Evolutionary conservation across 2,797 vertebrate genomes (phyloP).

Genomic region (Cyclura pinguis): DNA sequence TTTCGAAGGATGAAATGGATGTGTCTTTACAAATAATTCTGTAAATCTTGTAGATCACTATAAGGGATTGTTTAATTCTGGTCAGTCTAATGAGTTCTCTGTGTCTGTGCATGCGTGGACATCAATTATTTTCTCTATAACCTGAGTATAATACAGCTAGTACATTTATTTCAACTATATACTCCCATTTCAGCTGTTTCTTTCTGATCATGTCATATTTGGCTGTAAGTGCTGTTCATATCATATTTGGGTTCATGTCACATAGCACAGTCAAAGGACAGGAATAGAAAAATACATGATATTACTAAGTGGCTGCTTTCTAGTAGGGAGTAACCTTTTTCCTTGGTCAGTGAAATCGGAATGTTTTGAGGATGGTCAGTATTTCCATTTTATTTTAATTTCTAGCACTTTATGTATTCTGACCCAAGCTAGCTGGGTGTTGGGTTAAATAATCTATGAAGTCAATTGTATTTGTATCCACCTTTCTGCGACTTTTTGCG

Average conservation of each 20-base stretch:
- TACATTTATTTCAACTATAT: conserved; percentile 6
- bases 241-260: background rate
- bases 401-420: background rate
- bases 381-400: conserved; percentile 11
- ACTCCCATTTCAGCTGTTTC: background rate
- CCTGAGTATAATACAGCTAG: background rate
- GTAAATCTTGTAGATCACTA: conserved; percentile 21
- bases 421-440: background rate
- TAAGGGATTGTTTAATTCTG: conserved; percentile 50
- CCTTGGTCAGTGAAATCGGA: conserved; percentile 1
- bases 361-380: conserved; percentile 28
- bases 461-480: background rate
- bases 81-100: conserved; percentile 37
- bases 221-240: conserved; percentile 2
- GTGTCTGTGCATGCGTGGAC: conserved; percentile 27
- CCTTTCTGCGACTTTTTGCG: background rate
- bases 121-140: conserved; percentile 30
- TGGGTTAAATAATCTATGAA: background rate
- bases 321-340: background rate
- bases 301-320: background rate
- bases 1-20: conserved; percentile 57
- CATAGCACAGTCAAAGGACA: conserved; percentile 15
- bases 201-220: conserved; percentile 9
- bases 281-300: background rate
- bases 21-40: conserved; percentile 41